Base-by-base conservation (phyloP, 2,888 invertebrate species). In the Diaprepes abbreviatus region DNA sequence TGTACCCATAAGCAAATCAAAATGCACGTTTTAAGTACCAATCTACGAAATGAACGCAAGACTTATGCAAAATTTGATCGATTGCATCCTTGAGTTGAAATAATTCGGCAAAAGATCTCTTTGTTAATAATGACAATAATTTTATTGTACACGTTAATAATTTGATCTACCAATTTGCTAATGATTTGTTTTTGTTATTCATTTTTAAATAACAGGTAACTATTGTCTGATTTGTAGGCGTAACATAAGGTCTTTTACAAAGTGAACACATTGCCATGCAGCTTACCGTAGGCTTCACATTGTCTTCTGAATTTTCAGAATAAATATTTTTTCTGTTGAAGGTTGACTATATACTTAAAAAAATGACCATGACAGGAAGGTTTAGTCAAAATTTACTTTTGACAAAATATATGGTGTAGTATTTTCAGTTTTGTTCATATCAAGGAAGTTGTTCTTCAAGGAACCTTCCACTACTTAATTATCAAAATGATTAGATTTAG, bases 41-140 rank as follows among this genome's bases (percentile, higher is more conserved):
- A 58, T 28, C 16, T 9, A 28, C 28, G 28, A 58, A 58, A 40
- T 58, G n/a, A 58, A 58, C 10, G 40, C 14, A 19, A 40, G 40
- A 40, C 14, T 38, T 21, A 19, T 28, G 57, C 28, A 40, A 2
- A 40, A 12, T 58, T 40, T 38, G 40, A 40, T 36, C 10, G 57
- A 58, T 19, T 58, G 28, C 28, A 58, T 45, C 59, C 59, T 59
- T 59, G 59, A 59, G 17, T n/a, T 17, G 6, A 59, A 45, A 59
- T 45, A 59, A 45, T 45, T 59, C 45, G 45, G 45, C 33, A 59
- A 55, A 59, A 59, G 59, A 45, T 58, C 31, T 31, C 59, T 43
- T 59, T 59, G 59, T 59, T 59, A 59, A 14, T 17, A 17, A 33
- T 59, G 59, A 59, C 59, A 59, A 19, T 59, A 59, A 59, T 45